Base-by-base conservation (phyloP, 2,113 vertebrate species). In the Orthonyx spaldingii region DNA sequence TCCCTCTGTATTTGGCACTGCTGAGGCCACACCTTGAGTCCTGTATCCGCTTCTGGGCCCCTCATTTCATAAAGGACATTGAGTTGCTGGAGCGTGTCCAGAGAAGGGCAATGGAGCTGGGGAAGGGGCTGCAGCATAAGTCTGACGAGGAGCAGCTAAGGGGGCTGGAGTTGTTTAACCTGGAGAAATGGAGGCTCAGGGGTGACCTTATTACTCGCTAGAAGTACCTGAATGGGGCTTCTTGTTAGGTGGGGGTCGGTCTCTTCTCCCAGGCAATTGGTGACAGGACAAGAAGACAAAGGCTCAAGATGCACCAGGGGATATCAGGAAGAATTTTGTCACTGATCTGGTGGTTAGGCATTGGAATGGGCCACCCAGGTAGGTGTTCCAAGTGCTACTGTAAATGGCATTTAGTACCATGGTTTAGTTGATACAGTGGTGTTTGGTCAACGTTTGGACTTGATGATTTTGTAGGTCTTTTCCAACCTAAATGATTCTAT, bases 201-300 rank as follows among this genome's bases (percentile, higher is more conserved):
- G 39, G 33, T 26, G 8, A 56, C 18, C 18, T 50, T 69, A 14
- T 13, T 11, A 10, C 14, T 46, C 13, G 37, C 5, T 56, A 35
- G 20, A 55, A n/a, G 19, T 26, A 30, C 24, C 16, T 41, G 49
- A 64, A 41, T 26, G 30, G 26, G 49, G 7, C 24, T 32, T 49
- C 5, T 42, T 35, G 18, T 56, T 56, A 32, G 35, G 9, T 49
- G 16, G 2, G 20, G 3, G 5, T 64, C 0, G 0, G 17, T 26
- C 50, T 71, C 35, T 64, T 49, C 32, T 64, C 17, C 18, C 35
- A 41, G 35, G 21, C 20, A 76, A 1, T 13, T 26, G 26, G 13
- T 35, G 44, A 66, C 3, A 8, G 60, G 30, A 64, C 42, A 49
- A 71, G 65, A 68, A 44, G 27, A 56, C 26, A 42, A 32, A 80